Conservation (phyloP, 1,140 invertebrate genomes). For the Listronotus bonariensis region DNA sequence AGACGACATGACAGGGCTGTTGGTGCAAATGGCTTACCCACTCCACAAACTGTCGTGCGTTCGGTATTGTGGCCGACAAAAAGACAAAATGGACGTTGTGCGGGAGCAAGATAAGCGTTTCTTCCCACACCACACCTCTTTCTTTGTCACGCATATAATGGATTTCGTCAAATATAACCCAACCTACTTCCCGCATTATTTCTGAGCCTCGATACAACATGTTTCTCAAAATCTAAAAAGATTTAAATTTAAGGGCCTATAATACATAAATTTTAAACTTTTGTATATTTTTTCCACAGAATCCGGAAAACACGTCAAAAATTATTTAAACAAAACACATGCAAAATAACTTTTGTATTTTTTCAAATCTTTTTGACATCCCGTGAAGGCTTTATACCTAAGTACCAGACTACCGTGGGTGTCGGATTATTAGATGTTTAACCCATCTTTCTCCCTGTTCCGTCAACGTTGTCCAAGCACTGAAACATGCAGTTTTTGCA, state of each 20-base stretch:
- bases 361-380: too few relatives aligned
- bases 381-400: too few relatives aligned
- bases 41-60: constrained; percentile 97
- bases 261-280: too few relatives aligned
- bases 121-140: constrained; percentile 99
- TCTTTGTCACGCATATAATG: constrained; percentile 99
- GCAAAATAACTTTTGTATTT: too few relatives aligned
- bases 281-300: too few relatives aligned
- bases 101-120: constrained; percentile 96
- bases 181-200: constrained; percentile 97
- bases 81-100: constrained; percentile 99
- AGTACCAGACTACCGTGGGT: too few relatives aligned
- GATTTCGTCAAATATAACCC: constrained; percentile 99
- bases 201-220: constrained; percentile 99
- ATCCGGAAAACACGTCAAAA: too few relatives aligned
- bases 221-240: constrained; percentile 85
- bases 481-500: too few relatives aligned
- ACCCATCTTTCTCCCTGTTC: too few relatives aligned
- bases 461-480: too few relatives aligned
- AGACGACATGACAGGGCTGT: constrained; percentile 98
- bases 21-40: constrained; percentile 97
- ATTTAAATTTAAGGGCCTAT: background rate
- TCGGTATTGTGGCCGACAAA: constrained; percentile 98
- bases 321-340: too few relatives aligned
- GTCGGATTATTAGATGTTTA: too few relatives aligned